Evolutionary conservation across 2,797 vertebrate species (phyloP).

Genomic region (Tenualosa ilisha): DNA sequence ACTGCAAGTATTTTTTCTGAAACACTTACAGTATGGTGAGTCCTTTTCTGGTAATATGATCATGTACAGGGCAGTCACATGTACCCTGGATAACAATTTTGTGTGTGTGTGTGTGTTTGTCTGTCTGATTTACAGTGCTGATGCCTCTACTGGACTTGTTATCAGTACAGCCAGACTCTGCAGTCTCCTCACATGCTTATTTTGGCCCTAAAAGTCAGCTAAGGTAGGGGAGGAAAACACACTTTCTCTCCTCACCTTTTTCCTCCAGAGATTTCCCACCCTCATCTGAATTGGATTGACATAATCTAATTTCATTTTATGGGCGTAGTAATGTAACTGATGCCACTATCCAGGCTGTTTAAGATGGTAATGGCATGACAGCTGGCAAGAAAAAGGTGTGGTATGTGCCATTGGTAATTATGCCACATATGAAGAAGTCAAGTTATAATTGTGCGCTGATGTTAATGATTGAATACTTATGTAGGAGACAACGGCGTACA

Average conservation of each 20-base stretch:
- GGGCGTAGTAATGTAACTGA: neutral
- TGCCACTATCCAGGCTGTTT: neutral
- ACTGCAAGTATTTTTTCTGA: neutral
- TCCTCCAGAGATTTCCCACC: conserved; percentile 3
- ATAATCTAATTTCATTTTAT: conserved; percentile 16
- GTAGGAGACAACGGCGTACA: too few species aligned
- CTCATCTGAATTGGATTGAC: neutral
- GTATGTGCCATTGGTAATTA: neutral
- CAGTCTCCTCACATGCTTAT: conserved; percentile 83
- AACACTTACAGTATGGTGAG: neutral
- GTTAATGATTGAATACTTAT: too few species aligned
- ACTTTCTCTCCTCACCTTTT: neutral
- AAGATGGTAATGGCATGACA: neutral
- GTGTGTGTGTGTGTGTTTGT: conserved; percentile 28
- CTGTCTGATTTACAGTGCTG: conserved; percentile 75
- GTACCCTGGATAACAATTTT: neutral
- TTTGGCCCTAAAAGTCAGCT: conserved; percentile 88
- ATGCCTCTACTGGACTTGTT: conserved; percentile 88
- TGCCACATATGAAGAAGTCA: too few species aligned
- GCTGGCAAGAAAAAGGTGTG: neutral
- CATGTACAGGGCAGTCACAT: neutral
- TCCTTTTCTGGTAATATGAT: neutral
- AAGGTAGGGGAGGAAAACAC: conserved; percentile 71
- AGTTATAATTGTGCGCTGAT: too few species aligned
- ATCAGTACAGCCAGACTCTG: conserved; percentile 84